These are phyloP conservation scores for Dione vanillae DNA, from an alignment of 2,888 invertebrate species.

Conservation along the genomic window DNA sequence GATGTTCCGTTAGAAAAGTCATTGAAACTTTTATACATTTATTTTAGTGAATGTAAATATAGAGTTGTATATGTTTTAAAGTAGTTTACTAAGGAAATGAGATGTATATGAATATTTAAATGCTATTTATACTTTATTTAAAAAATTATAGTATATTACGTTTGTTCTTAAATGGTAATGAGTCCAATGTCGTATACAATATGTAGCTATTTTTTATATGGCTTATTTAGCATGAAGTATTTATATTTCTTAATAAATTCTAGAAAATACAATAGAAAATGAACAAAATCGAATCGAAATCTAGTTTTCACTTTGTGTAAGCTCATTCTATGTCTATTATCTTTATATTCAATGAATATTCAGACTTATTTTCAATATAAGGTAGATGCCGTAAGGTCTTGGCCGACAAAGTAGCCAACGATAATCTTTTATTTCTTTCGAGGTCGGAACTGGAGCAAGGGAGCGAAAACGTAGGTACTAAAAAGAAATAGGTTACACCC, in stretches of 20 bases:
- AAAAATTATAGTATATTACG: not conserved
- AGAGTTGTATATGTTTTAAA: constrained; percentile 7
- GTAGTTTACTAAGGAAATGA: not conserved
- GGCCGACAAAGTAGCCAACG: constrained; percentile 59
- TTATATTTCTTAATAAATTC: no score
- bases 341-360: not conserved
- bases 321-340: not conserved
- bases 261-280: no score
- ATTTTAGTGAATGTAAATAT: not conserved
- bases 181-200: no score
- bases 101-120: not conserved
- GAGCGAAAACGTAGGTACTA: constrained; percentile 76
- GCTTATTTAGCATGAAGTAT: no score
- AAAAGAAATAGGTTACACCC: constrained; percentile 65
- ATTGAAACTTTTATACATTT: constrained; percentile 9
- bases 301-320: no score
- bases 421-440: constrained; percentile 71
- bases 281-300: no score
- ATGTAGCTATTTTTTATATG: no score
- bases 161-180: no score
- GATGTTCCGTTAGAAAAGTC: constrained; percentile 14
- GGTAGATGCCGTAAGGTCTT: constrained; percentile 59
- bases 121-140: no score
- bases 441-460: constrained; percentile 70
- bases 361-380: not conserved